A percentile compares a stretch with the other conserved stretches of the same genome.
Evolutionary conservation across 2,888 invertebrate species (phyloP).

Genomic region (Plutella xylostella): DNA sequence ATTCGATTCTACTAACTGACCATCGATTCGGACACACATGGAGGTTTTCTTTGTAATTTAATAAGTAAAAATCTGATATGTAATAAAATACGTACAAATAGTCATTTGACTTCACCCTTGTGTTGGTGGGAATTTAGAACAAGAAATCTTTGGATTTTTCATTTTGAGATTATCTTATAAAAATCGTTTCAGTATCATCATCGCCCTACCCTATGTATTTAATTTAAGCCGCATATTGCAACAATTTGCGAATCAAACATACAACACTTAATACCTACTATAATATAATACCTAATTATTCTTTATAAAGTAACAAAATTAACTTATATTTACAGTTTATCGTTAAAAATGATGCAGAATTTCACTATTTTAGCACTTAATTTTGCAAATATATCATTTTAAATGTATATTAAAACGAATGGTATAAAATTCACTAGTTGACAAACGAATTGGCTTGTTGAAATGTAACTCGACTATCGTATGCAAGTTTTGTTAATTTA

Average conservation of each 20-base stretch:
- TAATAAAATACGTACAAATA: not conserved
- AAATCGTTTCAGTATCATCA: slow-evolving; percentile 51
- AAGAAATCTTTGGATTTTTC: slow-evolving; percentile 61
- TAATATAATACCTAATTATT: slow-evolving; percentile 67
- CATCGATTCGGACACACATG: too few species aligned
- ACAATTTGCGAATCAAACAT: slow-evolving; percentile 68
- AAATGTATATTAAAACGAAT: slow-evolving; percentile 17
- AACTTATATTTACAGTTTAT: slow-evolving; percentile 69
- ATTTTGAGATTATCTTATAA: slow-evolving; percentile 36
- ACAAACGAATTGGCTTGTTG: not conserved
- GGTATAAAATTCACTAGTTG: slow-evolving; percentile 12
- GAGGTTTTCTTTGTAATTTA: too few species aligned
- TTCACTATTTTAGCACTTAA: slow-evolving; percentile 59
- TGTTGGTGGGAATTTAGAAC: slow-evolving; percentile 52
- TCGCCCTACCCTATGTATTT: slow-evolving; percentile 56
- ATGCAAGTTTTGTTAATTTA: slow-evolving; percentile 5
- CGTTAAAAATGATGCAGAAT: slow-evolving; percentile 63
- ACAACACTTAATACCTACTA: slow-evolving; percentile 66
- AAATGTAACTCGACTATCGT: not conserved
- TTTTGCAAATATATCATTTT: slow-evolving; percentile 28
- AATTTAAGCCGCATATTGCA: slow-evolving; percentile 63
- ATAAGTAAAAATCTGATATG: too few species aligned
- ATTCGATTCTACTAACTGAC: too few species aligned
- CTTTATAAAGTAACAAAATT: slow-evolving; percentile 69
- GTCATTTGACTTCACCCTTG: not conserved